Percentiles rank a stretch among this genome's conserved stretches.
phyloP scores from a whole-genome alignment of 2,888 invertebrate genomes.

The Aleiodes testaceus region DNA sequence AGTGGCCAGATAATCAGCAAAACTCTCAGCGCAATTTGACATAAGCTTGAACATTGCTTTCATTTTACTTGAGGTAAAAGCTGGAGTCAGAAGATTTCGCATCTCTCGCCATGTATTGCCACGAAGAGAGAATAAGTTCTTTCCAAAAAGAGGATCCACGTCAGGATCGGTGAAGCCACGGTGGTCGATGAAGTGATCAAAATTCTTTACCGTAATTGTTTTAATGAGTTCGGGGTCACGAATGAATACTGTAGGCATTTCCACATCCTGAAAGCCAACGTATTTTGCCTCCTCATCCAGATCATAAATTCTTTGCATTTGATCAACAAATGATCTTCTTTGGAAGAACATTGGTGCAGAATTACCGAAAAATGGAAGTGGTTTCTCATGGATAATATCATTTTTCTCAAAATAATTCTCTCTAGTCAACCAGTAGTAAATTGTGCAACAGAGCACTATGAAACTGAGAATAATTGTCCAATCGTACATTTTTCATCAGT shows the following conservation, averaged over 20 bases:
- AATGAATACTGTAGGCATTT: slow-evolving; percentile 53
- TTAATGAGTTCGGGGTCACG: slow-evolving; percentile 59
- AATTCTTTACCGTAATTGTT: slow-evolving; percentile 56
- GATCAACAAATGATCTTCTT: not conserved
- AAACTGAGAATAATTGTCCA: not conserved
- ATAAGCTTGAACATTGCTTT: slow-evolving; percentile 74
- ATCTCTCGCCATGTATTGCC: slow-evolving; percentile 75
- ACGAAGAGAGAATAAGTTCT: slow-evolving; percentile 50
- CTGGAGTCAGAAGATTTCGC: slow-evolving; percentile 74
- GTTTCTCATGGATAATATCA: slow-evolving; percentile 48
- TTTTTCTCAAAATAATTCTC: slow-evolving; percentile 42
- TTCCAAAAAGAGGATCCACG: slow-evolving; percentile 50
- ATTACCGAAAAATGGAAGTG: slow-evolving; percentile 55
- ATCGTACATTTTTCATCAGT: slow-evolving; percentile 24
- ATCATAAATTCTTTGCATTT: slow-evolving; percentile 29
- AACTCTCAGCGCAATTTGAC: slow-evolving; percentile 60
- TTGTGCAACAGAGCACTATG: not conserved
- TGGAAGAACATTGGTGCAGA: slow-evolving; percentile 33
- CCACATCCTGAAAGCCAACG: slow-evolving; percentile 56
- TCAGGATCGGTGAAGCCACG: slow-evolving; percentile 42
- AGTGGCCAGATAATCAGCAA: slow-evolving; percentile 50
- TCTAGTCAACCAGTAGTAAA: not conserved
- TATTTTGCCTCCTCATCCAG: slow-evolving; percentile 48
- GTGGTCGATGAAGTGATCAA: slow-evolving; percentile 58
- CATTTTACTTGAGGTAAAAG: slow-evolving; percentile 77